Evolutionary conservation across 2,113 vertebrate species (phyloP).

Genomic region (Bufo gargarizans): DNA sequence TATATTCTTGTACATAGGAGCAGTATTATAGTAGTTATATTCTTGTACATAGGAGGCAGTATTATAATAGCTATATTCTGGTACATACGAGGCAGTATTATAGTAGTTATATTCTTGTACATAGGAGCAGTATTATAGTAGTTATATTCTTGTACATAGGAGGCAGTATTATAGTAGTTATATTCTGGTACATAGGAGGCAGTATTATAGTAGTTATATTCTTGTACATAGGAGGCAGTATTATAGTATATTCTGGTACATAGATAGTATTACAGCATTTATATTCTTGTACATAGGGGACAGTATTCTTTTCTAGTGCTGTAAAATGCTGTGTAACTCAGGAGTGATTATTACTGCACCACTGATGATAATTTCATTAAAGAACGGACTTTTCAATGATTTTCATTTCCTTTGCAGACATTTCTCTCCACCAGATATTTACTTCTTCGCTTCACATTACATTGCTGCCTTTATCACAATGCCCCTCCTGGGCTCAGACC

Average conservation of each 20-base stretch:
- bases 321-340: not conserved
- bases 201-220: not conserved
- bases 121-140: not conserved
- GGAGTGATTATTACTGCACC: not conserved
- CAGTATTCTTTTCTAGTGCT: too few relatives aligned
- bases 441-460: not conserved
- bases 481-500: not conserved
- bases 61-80: not conserved
- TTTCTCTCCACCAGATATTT: not conserved
- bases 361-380: not conserved
- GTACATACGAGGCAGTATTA: not conserved
- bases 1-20: not conserved
- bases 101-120: too few relatives aligned
- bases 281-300: not conserved
- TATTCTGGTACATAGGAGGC: not conserved
- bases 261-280: too few relatives aligned
- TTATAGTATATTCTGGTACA: not conserved
- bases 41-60: not conserved
- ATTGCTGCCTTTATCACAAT: not conserved
- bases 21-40: slow-evolving; percentile 9
- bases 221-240: not conserved
- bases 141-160: too few relatives aligned
- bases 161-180: not conserved
- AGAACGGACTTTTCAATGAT: not conserved
- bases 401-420: not conserved